Evolutionary conservation across 2,888 invertebrate genomes (phyloP).

Genomic region (Yponomeuta cagnagella): DNA sequence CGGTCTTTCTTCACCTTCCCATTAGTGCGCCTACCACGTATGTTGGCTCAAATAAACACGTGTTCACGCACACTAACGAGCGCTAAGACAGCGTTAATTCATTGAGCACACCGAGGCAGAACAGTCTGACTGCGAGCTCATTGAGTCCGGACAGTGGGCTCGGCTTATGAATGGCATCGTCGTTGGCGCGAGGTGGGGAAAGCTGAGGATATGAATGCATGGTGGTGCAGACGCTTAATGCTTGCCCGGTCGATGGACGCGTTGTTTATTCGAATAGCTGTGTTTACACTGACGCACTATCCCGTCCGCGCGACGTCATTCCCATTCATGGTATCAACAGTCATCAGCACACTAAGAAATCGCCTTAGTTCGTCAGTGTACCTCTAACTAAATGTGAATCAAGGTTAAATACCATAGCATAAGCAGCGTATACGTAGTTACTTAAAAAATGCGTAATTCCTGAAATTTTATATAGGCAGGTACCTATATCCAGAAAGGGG

Average conservation of each 20-base stretch:
- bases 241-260: slow-evolving; percentile 6
- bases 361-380: too few species aligned
- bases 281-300: not conserved
- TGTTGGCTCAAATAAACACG: slow-evolving; percentile 15
- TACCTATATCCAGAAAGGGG: too few species aligned
- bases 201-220: not conserved
- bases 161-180: not conserved
- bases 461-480: too few species aligned
- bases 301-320: too few species aligned
- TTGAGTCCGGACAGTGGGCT: not conserved
- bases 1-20: slow-evolving; percentile 1
- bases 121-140: not conserved
- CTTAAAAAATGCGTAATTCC: too few species aligned
- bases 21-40: slow-evolving; percentile 10
- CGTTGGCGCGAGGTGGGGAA: not conserved
- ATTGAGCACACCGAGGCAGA: slow-evolving; percentile 3
- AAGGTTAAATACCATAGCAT: too few species aligned
- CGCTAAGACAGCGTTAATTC: slow-evolving; percentile 10
- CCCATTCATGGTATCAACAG: too few species aligned
- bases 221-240: not conserved
- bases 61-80: slow-evolving; percentile 13
- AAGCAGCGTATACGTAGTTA: too few species aligned
- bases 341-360: too few species aligned
- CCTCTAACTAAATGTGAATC: too few species aligned
- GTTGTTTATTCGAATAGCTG: not conserved